These are phyloP conservation scores for Neogobius melanostomus DNA, from an alignment of 2,113 vertebrate species.

Conservation along the genomic window DNA sequence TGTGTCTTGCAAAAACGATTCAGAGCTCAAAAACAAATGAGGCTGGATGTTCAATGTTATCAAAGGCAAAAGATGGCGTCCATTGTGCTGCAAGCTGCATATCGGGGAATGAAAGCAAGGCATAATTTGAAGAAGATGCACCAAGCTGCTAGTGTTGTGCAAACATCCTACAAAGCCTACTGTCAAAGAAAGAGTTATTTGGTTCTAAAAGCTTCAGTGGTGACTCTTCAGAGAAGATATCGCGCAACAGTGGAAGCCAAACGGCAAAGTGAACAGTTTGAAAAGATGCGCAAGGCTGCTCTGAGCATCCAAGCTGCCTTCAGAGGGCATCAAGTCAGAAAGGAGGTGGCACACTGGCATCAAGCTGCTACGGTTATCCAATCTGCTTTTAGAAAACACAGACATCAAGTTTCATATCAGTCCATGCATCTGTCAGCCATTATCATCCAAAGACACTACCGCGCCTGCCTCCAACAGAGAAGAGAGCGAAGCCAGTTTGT, in stretches of 20 bases:
- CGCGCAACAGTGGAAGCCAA: constrained; percentile 45
- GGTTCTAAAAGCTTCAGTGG: constrained; percentile 51
- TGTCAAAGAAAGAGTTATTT: constrained; percentile 60
- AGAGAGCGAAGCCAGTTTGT: constrained; percentile 68
- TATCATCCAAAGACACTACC: constrained; percentile 78
- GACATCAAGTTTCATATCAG: constrained; percentile 61
- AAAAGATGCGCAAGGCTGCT: constrained; percentile 56
- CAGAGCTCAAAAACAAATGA: constrained; percentile 69
- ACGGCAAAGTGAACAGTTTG: constrained; percentile 62
- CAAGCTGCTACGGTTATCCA: constrained; percentile 79
- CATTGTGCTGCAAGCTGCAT: constrained; percentile 76
- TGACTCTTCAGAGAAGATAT: constrained; percentile 78
- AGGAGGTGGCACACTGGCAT: constrained; percentile 53
- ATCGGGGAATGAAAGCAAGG: constrained; percentile 76
- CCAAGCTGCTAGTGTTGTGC: constrained; percentile 75
- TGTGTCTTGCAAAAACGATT: constrained; percentile 78
- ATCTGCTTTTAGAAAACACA: constrained; percentile 78
- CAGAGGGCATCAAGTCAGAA: constrained; percentile 74
- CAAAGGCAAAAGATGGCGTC: constrained; percentile 47
- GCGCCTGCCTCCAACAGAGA: constrained; percentile 63
- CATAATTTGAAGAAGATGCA: constrained; percentile 44
- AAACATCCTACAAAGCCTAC: constrained; percentile 74
- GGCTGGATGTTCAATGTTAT: constrained; percentile 52
- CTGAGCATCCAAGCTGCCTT: constrained; percentile 77
- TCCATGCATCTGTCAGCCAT: constrained; percentile 73